Base-by-base conservation (phyloP, 2,797 vertebrate genomes). In the Anguilla marmorata region DNA sequence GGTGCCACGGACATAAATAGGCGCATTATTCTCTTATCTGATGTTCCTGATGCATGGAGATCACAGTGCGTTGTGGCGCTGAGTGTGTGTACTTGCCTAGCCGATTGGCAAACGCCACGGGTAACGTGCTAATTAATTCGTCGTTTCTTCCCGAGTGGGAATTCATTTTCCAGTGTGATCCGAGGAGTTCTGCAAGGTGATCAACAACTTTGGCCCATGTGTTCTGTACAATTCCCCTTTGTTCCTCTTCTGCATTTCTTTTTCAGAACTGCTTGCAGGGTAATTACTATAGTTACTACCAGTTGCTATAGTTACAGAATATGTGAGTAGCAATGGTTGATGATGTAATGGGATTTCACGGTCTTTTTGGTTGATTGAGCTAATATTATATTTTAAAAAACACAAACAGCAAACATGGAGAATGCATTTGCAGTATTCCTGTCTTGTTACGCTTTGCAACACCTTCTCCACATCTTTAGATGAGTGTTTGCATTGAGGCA, bases 221-320 rank as follows among this genome's bases (percentile, higher is more conserved):
- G 19, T 82, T 9, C 79, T n/a, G 16, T 50, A 24, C 19, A 82
- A 48, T 24, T 82, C 45, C 16, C 19, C 79, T 50, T 50, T 82
- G 45, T 48, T 48, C 19, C 21, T 50, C 41, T 7, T 76, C 30
- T 76, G 2, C 11, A 16, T 76, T 76, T 50, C 21, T 50, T 21
- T 50, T 8, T 9, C 21, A 48, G 19, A 5, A 45, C 79, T 48
- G 79, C 79, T 82, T 24, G 21, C 24, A 41, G 72, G 33, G 33
- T 82, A 82, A 11, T 24, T 82, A n/a, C 79, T 82, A n/a, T 82
- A 82, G 79, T 48, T n/a, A 50, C 74, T 41, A 79, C 33, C 37
- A 79, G 74, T 79, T 79, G 33, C 74, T 79, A 79, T 79, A 41
- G 74, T 45, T 79, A 45, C 74, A 5, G 30, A 79, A 41, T 79